phyloP scores from a whole-genome alignment of 35 echinoderm and acorn worm genomes.

The Ophioderma brevispina region DNA sequence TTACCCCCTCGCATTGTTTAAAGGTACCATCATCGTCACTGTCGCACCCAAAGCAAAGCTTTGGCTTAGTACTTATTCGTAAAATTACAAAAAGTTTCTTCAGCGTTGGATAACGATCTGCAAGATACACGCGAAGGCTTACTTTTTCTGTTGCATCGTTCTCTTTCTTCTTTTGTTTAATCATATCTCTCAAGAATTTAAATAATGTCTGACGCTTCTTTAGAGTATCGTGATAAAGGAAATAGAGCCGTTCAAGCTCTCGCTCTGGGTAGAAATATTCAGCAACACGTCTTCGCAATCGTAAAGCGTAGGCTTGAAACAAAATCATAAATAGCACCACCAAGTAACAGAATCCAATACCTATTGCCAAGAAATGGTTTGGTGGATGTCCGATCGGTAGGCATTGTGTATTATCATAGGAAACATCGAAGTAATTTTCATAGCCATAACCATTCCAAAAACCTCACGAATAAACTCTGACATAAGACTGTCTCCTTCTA shows the following conservation, averaged over 20 bases:
- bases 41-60: conserved; percentile 58
- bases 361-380: conserved; percentile 39
- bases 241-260: conserved; percentile 68
- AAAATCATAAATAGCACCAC: conserved; percentile 67
- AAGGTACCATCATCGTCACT: conserved; percentile 60
- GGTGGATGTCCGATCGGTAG: conserved; percentile 54
- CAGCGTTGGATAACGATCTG: conserved; percentile 45
- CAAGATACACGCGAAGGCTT: conserved; percentile 67
- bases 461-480: conserved; percentile 44
- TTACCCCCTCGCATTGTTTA: conserved; percentile 39
- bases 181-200: conserved; percentile 52
- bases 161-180: conserved; percentile 70
- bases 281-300: conserved; percentile 68
- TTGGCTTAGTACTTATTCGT: conserved; percentile 3
- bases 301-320: conserved; percentile 76
- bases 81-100: conserved; percentile 31
- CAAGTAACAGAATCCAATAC: conserved; percentile 56
- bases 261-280: conserved; percentile 88
- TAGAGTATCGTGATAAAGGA: conserved; percentile 75
- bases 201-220: conserved; percentile 65
- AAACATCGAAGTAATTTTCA: conserved; percentile 52
- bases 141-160: conserved; percentile 50
- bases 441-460: conserved; percentile 54
- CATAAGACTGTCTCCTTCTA: conserved; percentile 47
- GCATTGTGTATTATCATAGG: conserved; percentile 55